These are phyloP conservation scores for Dromococcyx pavoninus DNA, from an alignment of 2,797 vertebrate species.

Conservation along the genomic window DNA sequence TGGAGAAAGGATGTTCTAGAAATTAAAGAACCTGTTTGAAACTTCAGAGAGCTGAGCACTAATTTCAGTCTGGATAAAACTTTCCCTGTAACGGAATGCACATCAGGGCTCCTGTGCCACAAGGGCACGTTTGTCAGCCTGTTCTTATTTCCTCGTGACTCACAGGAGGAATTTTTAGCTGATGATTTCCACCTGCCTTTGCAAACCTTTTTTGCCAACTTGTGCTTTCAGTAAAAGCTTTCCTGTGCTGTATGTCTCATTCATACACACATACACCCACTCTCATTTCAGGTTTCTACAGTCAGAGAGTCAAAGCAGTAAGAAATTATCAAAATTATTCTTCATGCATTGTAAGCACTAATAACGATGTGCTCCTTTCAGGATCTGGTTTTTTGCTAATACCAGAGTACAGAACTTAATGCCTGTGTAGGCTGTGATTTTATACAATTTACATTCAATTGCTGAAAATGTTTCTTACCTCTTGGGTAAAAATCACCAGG, in stretches of 20 bases:
- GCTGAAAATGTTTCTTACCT: conserved; percentile 45
- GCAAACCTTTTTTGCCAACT: not conserved
- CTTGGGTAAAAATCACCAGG: conserved; percentile 11
- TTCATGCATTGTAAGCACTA: not conserved
- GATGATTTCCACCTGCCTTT: conserved; percentile 15
- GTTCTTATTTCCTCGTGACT: not conserved
- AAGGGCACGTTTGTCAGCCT: not conserved
- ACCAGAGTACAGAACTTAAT: not conserved
- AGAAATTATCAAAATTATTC: not conserved
- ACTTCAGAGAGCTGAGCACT: not conserved
- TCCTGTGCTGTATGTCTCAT: not conserved
- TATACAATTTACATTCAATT: not conserved
- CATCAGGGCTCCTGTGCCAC: not conserved
- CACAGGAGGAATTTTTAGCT: not conserved
- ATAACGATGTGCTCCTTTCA: not conserved
- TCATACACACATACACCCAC: not conserved
- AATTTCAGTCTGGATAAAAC: not conserved
- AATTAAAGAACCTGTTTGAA: not conserved
- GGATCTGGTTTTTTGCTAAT: not conserved
- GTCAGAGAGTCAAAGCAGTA: not conserved
- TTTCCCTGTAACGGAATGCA: not conserved
- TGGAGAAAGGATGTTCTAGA: not conserved
- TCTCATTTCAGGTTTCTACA: not conserved
- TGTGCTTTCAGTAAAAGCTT: not conserved
- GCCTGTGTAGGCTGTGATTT: not conserved